Base-by-base conservation (phyloP, 2,113 vertebrate species). In the Cyphotilapia sp. region DNA sequence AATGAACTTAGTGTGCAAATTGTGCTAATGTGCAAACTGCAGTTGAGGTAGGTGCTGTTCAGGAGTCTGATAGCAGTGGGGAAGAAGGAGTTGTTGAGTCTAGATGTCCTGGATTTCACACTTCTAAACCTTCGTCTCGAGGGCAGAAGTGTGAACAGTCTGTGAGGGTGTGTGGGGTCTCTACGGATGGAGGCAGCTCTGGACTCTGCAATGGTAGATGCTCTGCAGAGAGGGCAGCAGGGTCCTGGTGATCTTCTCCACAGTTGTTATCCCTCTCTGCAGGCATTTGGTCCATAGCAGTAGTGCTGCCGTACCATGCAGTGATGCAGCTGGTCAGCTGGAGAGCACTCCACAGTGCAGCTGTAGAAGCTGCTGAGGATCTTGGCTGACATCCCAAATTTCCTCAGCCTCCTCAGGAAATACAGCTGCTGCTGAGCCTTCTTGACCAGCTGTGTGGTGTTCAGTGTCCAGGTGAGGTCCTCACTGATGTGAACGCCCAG, bases 81-180 rank as follows among this genome's bases (percentile, higher is more conserved):
- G 5, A 61, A 61, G 57, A 61, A 9, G 57, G 27, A 1, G 0
- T 4, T 31, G 27, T 31, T 61, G 57, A 31, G 57, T 61, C 57
- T 6, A 17, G 57, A 17, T 9, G 14, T 61, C 14, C 27, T 61
- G 57, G 27, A 61, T 6, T 17, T 61, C 57, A 61, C 27, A 61
- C 27, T 31, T 31, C 57, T 61, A 31, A 61, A 61, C 27, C 57
- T 61, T 17, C 3, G 0, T 9, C 57, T 31, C 0, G 14, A 61
- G 57, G 27, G 57, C 0, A 61, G 27, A 61, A 31, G 27, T 59
- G 27, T 59, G 56, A 59, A 59, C 27, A 59, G 56, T 59, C 56
- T 17, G 56, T 17, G 57, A 17, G 5, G 57, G 27, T 31, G 57
- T 9, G 57, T 61, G 27, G 57, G 27, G 57, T 57, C 54, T 57